Percentiles rank a stretch among this genome's conserved stretches.
Evolutionary conservation across 2,113 vertebrate species (phyloP).

Genomic region (Corythaeola cristata): DNA sequence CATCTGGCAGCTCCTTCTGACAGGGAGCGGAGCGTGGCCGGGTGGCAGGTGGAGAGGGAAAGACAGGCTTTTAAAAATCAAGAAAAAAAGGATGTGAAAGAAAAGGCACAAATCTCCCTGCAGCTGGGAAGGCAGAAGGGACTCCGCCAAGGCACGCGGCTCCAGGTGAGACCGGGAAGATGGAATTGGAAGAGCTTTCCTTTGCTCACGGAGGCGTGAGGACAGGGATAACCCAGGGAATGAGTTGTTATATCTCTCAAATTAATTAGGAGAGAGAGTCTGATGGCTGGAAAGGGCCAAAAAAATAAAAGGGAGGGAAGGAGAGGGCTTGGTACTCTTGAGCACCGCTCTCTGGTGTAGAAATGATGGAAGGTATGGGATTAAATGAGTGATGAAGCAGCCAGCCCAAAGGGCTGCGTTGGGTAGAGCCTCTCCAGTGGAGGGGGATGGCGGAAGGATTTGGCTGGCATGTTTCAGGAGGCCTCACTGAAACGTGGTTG

Average conservation of each 20-base stretch:
- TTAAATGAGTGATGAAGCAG: background rate
- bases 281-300: background rate
- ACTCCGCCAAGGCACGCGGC: background rate
- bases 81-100: background rate
- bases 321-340: background rate
- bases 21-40: background rate
- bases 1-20: constrained; percentile 40
- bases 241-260: too few relatives aligned
- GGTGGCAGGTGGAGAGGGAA: background rate
- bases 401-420: background rate
- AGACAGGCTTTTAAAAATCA: background rate
- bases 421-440: background rate
- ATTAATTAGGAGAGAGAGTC: constrained; percentile 1
- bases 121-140: background rate
- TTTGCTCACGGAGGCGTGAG: background rate
- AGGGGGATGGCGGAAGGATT: background rate
- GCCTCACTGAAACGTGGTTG: background rate
- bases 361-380: background rate
- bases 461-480: background rate
- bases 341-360: background rate
- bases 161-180: background rate
- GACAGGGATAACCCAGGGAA: background rate
- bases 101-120: background rate
- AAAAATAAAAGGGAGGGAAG: background rate
- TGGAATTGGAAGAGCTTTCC: background rate